Conservation (phyloP, 1,140 invertebrate genomes). For the Hestina assimilis region DNA sequence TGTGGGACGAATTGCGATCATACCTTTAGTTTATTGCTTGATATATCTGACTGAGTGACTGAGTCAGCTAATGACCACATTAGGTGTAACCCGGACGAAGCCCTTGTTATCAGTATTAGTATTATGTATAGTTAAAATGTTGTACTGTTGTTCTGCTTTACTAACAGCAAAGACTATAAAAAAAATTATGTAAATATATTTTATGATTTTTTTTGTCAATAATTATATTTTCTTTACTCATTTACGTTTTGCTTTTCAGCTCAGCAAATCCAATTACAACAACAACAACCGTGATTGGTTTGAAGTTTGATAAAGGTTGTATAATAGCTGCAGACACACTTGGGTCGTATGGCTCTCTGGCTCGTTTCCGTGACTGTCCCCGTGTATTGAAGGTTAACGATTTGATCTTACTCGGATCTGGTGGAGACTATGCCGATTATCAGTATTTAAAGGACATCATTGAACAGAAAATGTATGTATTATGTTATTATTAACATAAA, state of each 20-base stretch:
- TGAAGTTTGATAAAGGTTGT: conserved; percentile 93
- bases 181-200: no score
- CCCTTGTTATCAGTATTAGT: no score
- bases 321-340: conserved; percentile 94
- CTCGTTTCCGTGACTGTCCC: conserved; percentile 90
- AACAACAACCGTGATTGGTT: conserved; percentile 92
- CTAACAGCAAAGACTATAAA: no score
- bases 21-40: no score
- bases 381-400: conserved; percentile 94
- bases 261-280: conserved; percentile 90
- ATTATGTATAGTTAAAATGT: no score
- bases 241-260: conserved; percentile 48
- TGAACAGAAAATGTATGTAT: conserved; percentile 92
- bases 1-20: no score
- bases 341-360: conserved; percentile 95
- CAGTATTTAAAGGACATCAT: conserved; percentile 93
- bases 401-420: conserved; percentile 91
- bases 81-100: no score
- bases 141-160: no score
- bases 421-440: conserved; percentile 97
- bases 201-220: no score
- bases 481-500: no score
- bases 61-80: no score
- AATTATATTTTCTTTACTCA: neutral
- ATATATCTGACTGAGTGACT: no score